Percentiles rank a stretch among this genome's conserved stretches.
These are phyloP conservation scores for Pangasius larnaudii DNA, from an alignment of 2,797 vertebrate species.

Conservation along the genomic window DNA sequence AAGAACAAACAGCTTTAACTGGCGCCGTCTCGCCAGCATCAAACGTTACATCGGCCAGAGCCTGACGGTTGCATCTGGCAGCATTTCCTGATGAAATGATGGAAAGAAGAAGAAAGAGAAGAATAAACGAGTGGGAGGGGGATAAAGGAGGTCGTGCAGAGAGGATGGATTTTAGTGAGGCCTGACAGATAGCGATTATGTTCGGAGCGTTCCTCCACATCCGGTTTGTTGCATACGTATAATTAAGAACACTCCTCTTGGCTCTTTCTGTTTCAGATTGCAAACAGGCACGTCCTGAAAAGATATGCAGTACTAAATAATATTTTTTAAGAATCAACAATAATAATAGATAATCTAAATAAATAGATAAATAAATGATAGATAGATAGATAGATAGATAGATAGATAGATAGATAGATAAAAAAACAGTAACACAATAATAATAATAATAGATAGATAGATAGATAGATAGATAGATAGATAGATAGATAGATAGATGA, in stretches of 20 bases:
- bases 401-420: neutral
- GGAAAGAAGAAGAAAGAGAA: neutral
- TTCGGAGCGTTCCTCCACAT: neutral
- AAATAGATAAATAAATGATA: neutral
- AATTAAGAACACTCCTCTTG: constrained; percentile 34
- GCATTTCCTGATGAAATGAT: constrained; percentile 62
- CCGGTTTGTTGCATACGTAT: constrained; percentile 18
- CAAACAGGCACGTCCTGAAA: neutral
- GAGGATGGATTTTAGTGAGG: constrained; percentile 31
- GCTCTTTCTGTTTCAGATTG: constrained; percentile 43
- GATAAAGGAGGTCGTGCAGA: constrained; percentile 27
- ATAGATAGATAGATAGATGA: constrained; percentile 3
- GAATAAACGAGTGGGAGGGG: neutral
- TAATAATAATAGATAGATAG: neutral
- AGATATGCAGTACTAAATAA: neutral
- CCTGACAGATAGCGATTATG: constrained; percentile 46
- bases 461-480: constrained; percentile 3
- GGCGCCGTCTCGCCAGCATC: constrained; percentile 13
- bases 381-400: neutral
- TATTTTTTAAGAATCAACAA: too few relatives aligned
- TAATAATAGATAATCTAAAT: neutral
- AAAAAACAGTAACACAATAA: neutral
- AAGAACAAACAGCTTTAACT: constrained; percentile 46
- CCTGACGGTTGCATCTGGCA: constrained; percentile 31
- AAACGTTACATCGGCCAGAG: constrained; percentile 27